Conservation (phyloP, 2,113 vertebrate species). For the Brachyhypopomus occidentalis region DNA sequence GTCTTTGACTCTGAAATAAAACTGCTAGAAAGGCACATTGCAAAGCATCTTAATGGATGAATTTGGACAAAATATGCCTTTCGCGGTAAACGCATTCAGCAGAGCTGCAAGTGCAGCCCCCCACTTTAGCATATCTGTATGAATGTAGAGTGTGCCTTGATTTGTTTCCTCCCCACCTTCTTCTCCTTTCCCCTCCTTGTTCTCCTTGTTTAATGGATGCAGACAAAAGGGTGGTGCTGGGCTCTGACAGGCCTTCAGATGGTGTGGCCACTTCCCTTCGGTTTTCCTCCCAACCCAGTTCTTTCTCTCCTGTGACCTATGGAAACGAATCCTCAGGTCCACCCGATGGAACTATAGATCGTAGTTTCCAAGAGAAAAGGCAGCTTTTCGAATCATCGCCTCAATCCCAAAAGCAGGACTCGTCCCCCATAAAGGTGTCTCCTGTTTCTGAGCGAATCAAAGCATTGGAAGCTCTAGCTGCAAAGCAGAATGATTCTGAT, state of each 20-base stretch:
- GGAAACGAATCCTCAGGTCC: conserved; percentile 60
- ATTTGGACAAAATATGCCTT: neutral
- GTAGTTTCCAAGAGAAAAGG: conserved; percentile 60
- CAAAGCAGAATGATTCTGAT: conserved; percentile 69
- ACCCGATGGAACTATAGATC: conserved; percentile 44
- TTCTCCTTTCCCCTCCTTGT: conserved; percentile 56
- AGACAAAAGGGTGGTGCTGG: conserved; percentile 72
- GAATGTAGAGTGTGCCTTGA: conserved; percentile 60
- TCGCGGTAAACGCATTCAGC: neutral
- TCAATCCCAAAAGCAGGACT: conserved; percentile 55
- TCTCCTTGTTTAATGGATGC: conserved; percentile 56
- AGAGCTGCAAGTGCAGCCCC: conserved; percentile 51
- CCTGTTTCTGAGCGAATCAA: conserved; percentile 78
- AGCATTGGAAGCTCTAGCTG: conserved; percentile 71
- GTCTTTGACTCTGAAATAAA: conserved; percentile 36
- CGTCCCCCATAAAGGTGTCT: conserved; percentile 68
- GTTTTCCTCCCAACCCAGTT: conserved; percentile 72
- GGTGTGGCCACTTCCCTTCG: conserved; percentile 71
- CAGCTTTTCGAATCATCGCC: conserved; percentile 58
- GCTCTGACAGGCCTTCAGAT: conserved; percentile 71
- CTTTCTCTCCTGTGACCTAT: conserved; percentile 63
- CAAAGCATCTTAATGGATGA: neutral
- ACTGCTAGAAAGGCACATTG: neutral
- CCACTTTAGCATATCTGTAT: conserved; percentile 58
- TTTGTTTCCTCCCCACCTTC: conserved; percentile 63